Conservation (phyloP, 2,113 vertebrate species). For the Psephotus haematonotus region DNA sequence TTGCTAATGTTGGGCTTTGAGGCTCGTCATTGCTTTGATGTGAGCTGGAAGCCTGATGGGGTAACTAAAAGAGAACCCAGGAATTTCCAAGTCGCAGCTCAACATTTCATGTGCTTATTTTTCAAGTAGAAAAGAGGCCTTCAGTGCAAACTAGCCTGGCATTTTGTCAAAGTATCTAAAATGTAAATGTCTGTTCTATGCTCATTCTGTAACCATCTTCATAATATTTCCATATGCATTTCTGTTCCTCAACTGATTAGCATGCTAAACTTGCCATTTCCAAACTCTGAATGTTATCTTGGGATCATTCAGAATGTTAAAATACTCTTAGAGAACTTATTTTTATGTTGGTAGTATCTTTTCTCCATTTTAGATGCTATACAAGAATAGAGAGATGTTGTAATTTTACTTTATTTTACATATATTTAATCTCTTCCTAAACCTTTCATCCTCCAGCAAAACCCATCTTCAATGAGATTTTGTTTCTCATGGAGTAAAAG, state of each 20-base stretch:
- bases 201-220: neutral
- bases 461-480: neutral
- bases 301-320: neutral
- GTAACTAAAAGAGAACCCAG: neutral
- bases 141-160: neutral
- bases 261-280: neutral
- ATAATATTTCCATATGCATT: neutral
- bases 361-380: neutral
- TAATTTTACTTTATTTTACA: neutral
- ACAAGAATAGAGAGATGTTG: neutral
- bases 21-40: neutral
- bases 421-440: neutral
- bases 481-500: accelerated
- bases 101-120: neutral
- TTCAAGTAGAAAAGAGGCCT: neutral
- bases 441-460: neutral
- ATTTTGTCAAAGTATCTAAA: neutral
- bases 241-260: neutral
- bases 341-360: neutral
- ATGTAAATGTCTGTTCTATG: neutral
- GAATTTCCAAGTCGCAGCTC: neutral
- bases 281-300: neutral
- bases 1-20: neutral
- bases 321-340: neutral
- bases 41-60: neutral